A percentile compares a stretch with the other conserved stretches of the same genome.
Evolutionary conservation across 2,888 invertebrate species (phyloP).

Genomic region (Aleiodes alternator): DNA sequence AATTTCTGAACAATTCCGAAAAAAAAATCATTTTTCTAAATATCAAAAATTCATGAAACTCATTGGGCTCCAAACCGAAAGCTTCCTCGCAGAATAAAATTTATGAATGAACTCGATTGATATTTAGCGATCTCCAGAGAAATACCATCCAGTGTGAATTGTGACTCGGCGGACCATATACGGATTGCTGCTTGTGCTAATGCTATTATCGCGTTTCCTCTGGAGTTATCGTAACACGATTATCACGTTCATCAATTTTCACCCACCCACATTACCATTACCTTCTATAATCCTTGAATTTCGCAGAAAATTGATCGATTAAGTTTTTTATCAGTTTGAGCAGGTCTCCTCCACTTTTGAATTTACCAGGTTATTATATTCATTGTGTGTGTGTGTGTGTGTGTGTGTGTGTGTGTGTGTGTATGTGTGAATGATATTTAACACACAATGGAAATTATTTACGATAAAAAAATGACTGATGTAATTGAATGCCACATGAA

Average conservation of each 20-base stretch:
- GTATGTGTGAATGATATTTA: neutral
- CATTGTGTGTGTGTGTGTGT: too few species aligned
- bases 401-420: too few species aligned
- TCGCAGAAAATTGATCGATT: neutral
- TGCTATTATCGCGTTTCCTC: conserved; percentile 28
- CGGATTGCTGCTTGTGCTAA: neutral
- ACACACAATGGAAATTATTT: neutral
- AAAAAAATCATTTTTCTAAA: too few species aligned
- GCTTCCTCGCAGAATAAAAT: too few species aligned
- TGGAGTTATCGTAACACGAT: conserved; percentile 30
- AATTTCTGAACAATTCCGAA: too few species aligned
- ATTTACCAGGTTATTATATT: too few species aligned
- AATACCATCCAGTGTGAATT: neutral
- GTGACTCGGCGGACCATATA: conserved; percentile 6
- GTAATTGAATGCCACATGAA: neutral
- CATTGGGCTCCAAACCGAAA: too few species aligned
- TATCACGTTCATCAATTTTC: conserved; percentile 20
- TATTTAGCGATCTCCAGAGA: neutral
- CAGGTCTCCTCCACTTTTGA: too few species aligned
- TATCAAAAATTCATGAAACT: too few species aligned
- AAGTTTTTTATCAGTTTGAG: neutral
- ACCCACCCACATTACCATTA: too few species aligned
- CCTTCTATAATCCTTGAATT: too few species aligned
- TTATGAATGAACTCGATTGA: neutral
- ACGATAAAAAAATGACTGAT: conserved; percentile 7